Base-by-base conservation (phyloP, 2,797 vertebrate species). In the Macropus fuliginosus region DNA sequence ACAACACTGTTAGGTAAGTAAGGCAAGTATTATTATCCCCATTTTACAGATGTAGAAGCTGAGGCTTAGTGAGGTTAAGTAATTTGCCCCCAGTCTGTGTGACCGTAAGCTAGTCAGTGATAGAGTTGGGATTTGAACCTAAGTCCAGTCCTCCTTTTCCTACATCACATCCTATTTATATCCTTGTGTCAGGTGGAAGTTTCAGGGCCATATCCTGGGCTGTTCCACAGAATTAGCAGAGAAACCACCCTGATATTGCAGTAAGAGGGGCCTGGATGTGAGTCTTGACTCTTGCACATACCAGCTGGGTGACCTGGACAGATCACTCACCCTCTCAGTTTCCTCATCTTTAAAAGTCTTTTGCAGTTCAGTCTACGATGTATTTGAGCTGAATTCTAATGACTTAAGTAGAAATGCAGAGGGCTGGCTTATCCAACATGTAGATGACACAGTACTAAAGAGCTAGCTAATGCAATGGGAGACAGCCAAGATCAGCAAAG, bases 281-380 rank as follows among this genome's bases (percentile, higher is more conserved):
- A 94, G 46, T 50, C 94, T 93, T 96, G 28, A 55, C 50, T 90
- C 56, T 0, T 0, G 89, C 93, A 55, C 89, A 92, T 93, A 90
- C 92, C 56, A 0, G 28, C 4, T 46, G 21, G 14, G 54, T 94
- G 97, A 95, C 96, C 96, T 96, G 94, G 95, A 31, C 66, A 81
- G 18, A 46, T 24, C 21, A 46, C 8, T 24, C 21, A 46, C 11
- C 13, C 8, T 40, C 5, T 46, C 21, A 46, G 9, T 46, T 46
- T 66, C 59, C 0, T 66, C 62, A n/a, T n/a, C 12, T 2, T 40
- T 27, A 46, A 81, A 81, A 3, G 21, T 27, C 21, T 27, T 81
- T 46, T 21, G 8, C 1, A 11, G 9, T 81, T 81, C 74, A 10
- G 3, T 24, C n/a, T 81, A 5, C 6, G 1, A 9, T 21, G 16